Conservation (phyloP, 1,140 invertebrate species). For the Drosophila subobscura region DNA sequence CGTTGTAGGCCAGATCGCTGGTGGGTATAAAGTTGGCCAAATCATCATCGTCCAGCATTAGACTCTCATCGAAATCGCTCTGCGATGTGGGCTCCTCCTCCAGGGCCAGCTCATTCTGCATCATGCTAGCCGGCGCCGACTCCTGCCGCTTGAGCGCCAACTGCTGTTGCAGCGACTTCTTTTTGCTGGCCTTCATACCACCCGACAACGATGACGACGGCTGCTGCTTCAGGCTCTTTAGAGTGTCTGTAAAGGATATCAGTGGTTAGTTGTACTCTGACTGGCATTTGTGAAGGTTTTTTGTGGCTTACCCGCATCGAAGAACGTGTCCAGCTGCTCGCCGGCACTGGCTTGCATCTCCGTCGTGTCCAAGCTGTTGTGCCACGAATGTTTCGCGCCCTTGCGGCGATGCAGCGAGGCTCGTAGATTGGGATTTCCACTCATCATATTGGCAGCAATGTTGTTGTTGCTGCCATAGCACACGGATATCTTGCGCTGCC, state of each 20-base stretch:
- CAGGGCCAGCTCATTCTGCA: constrained; percentile 1
- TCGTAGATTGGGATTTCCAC: constrained; percentile 16
- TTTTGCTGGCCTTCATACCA: constrained; percentile 36
- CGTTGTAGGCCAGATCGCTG: constrained; percentile 78
- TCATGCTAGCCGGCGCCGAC: constrained; percentile 55
- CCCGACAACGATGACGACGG: too few relatives aligned
- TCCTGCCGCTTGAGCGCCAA: constrained; percentile 63
- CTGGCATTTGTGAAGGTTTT: neutral
- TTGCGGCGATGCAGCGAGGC: constrained; percentile 56
- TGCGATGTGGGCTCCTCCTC: constrained; percentile 46
- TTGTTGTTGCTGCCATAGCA: constrained; percentile 77
- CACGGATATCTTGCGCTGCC: constrained; percentile 71
- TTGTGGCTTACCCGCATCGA: constrained; percentile 53
- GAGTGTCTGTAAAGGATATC: constrained; percentile 48
- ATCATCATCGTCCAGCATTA: constrained; percentile 80
- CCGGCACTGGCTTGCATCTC: constrained; percentile 1
- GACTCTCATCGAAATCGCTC: constrained; percentile 72
- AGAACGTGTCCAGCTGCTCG: constrained; percentile 61
- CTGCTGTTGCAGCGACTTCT: constrained; percentile 48
- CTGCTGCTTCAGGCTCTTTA: constrained; percentile 44
- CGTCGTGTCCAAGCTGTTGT: constrained; percentile 46
- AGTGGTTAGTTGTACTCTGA: neutral
- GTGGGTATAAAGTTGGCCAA: constrained; percentile 77
- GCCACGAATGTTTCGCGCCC: constrained; percentile 65
- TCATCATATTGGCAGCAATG: constrained; percentile 50